phyloP scores from a whole-genome alignment of 2,888 invertebrate species.

The Tetanocera ferruginea region DNA sequence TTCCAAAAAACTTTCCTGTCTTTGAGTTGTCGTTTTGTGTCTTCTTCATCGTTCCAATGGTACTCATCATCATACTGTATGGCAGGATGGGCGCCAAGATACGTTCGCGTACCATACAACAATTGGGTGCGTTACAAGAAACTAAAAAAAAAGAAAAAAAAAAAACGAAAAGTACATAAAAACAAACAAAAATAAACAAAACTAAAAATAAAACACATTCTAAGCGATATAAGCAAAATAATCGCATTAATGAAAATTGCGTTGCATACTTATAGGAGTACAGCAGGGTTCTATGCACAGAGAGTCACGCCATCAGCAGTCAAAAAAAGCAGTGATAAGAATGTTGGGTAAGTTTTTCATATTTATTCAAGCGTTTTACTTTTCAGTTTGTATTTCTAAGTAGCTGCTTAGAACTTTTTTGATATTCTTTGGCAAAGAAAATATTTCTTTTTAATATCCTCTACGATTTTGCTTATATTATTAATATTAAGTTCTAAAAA shows the following conservation, averaged over 20 bases:
- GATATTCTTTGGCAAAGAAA: too few species aligned
- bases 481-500: neutral
- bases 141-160: neutral
- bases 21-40: conserved; percentile 85
- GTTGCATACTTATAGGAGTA: conserved; percentile 60
- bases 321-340: conserved; percentile 80
- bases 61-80: conserved; percentile 84
- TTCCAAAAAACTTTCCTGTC: conserved; percentile 76
- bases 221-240: neutral
- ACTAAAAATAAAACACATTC: neutral
- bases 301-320: conserved; percentile 78
- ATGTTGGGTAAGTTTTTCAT: conserved; percentile 79
- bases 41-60: conserved; percentile 84
- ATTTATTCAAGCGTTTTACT: neutral
- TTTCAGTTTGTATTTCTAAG: too few species aligned
- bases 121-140: conserved; percentile 66
- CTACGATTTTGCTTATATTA: neutral
- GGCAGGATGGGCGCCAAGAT: conserved; percentile 83
- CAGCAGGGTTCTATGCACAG: conserved; percentile 78
- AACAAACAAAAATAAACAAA: neutral
- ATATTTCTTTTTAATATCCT: too few species aligned
- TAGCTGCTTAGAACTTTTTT: too few species aligned
- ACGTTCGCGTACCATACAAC: conserved; percentile 71
- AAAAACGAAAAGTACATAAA: neutral
- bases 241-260: neutral